phyloP scores from a whole-genome alignment of 2,888 invertebrate genomes.

The Dione juno region DNA sequence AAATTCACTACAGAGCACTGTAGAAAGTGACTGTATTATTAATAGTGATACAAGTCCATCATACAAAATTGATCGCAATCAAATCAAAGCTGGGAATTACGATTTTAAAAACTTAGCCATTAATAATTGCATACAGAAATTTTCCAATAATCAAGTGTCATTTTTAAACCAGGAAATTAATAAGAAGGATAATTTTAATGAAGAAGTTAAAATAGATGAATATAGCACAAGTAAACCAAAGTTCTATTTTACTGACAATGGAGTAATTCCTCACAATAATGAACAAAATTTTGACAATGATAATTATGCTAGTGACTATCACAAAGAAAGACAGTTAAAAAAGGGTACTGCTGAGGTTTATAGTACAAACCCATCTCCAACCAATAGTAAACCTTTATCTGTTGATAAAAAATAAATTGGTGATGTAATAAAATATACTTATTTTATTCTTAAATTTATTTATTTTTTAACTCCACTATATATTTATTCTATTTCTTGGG shows the following conservation, averaged over 20 bases:
- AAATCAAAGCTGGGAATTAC: conserved; percentile 57
- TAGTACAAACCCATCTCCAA: conserved; percentile 37
- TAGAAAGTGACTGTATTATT: conserved; percentile 49
- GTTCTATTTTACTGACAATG: conserved; percentile 55
- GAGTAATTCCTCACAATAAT: conserved; percentile 42
- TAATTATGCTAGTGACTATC: conserved; percentile 44
- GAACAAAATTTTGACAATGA: conserved; percentile 44
- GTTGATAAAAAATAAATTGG: conserved; percentile 25
- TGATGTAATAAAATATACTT: conserved; percentile 9
- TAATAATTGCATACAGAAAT: conserved; percentile 56
- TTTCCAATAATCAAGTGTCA: conserved; percentile 50
- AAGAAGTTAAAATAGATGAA: conserved; percentile 52
- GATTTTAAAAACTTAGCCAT: conserved; percentile 66
- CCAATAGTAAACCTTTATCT: conserved; percentile 24
- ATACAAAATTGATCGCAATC: conserved; percentile 49
- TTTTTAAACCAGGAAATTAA: conserved; percentile 50
- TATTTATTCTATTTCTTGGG: neutral
- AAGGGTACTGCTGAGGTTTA: conserved; percentile 43
- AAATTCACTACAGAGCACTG: conserved; percentile 39
- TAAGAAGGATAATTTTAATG: conserved; percentile 49
- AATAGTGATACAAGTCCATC: conserved; percentile 50
- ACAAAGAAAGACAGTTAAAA: conserved; percentile 49
- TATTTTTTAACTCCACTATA: neutral
- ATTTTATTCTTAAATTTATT: conserved; percentile 10
- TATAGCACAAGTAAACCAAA: conserved; percentile 58